Evolutionary conservation across 64 coral and sea anemone genomes (phyloP).

Genomic region (Hydrozoanthus tunicans): DNA sequence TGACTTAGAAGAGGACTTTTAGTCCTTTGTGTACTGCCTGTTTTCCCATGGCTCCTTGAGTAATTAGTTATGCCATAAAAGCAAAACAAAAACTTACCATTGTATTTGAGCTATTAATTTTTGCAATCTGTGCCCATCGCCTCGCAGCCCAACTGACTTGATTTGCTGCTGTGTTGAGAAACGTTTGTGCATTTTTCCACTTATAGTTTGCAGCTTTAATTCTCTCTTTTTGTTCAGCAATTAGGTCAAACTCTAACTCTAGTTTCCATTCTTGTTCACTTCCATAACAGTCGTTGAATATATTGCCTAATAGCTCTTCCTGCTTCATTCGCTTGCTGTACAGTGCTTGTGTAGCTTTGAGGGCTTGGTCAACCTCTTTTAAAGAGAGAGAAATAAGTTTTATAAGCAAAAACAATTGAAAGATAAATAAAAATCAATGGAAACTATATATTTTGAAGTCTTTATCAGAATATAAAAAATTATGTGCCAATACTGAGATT

Average conservation of each 20-base stretch:
- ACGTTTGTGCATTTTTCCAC: slow-evolving; percentile 77
- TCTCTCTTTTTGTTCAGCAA: slow-evolving; percentile 69
- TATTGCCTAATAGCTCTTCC: slow-evolving; percentile 72
- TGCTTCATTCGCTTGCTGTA: slow-evolving; percentile 51
- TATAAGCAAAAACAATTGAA: neutral
- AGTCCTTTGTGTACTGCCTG: too few relatives aligned
- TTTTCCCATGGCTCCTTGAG: too few relatives aligned
- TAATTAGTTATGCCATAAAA: too few relatives aligned
- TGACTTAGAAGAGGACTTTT: too few relatives aligned
- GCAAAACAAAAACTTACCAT: slow-evolving; percentile 60
- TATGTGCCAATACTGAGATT: too few relatives aligned
- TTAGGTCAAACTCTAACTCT: slow-evolving; percentile 78
- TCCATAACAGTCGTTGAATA: slow-evolving; percentile 92
- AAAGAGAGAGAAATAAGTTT: neutral
- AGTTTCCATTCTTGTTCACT: slow-evolving; percentile 92
- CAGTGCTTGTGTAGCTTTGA: slow-evolving; percentile 62
- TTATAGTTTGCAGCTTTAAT: slow-evolving; percentile 67
- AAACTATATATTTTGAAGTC: too few relatives aligned
- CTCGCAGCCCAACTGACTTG: slow-evolving; percentile 78
- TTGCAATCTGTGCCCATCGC: slow-evolving; percentile 89
- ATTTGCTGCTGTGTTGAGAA: slow-evolving; percentile 54
- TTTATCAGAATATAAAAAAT: too few relatives aligned
- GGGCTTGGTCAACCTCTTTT: slow-evolving; percentile 34
- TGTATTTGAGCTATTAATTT: slow-evolving; percentile 53
- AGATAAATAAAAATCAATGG: neutral